These are phyloP conservation scores for Cyrtonyx montezumae DNA, from an alignment of 2,113 vertebrate species.

Conservation along the genomic window DNA sequence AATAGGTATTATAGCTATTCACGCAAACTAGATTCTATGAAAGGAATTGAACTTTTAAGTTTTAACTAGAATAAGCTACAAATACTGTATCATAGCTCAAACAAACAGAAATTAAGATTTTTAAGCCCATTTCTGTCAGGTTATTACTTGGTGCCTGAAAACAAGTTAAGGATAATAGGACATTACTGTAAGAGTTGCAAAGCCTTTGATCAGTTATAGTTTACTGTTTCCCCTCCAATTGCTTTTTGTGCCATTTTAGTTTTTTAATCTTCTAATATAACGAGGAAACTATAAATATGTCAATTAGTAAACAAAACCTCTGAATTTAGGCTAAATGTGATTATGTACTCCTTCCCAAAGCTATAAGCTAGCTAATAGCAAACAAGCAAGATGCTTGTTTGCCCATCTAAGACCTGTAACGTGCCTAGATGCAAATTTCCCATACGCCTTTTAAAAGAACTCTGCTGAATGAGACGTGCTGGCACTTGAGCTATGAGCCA, in stretches of 20 bases:
- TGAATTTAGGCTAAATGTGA: background rate
- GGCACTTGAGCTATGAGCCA: background rate
- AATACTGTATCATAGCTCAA: background rate
- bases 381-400: background rate
- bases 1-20: background rate
- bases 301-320: background rate
- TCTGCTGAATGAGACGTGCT: background rate
- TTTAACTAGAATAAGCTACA: background rate
- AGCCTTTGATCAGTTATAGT: background rate
- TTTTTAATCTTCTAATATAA: background rate
- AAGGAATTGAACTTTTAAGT: background rate
- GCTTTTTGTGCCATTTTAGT: background rate
- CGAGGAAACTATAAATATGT: background rate
- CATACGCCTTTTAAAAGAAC: background rate
- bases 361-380: background rate
- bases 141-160: background rate
- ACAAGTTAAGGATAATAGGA: background rate
- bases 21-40: background rate
- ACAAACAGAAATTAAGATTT: background rate
- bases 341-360: background rate
- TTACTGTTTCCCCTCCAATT: background rate
- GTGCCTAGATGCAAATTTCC: background rate
- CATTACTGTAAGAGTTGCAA: background rate
- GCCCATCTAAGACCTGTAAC: background rate
- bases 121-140: background rate